A percentile compares a stretch with the other conserved stretches of the same genome.
phyloP scores from a whole-genome alignment of 2,113 vertebrate genomes.

The Rutilus rutilus region DNA sequence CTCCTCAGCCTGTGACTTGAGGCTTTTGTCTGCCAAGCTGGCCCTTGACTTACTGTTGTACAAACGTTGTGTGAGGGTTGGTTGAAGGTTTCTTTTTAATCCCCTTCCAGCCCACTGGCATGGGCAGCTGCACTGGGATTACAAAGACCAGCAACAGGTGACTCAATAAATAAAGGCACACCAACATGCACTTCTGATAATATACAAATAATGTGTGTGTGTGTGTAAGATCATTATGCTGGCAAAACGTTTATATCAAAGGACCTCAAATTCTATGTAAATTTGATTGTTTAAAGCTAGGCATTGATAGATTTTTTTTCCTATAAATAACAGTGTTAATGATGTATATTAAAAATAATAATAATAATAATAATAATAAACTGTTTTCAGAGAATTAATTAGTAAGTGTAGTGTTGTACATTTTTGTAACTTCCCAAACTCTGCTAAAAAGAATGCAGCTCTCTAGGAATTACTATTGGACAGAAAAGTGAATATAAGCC shows the following conservation, averaged over 20 bases:
- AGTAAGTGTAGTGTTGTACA: not conserved
- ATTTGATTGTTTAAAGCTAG: not conserved
- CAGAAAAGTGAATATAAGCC: not conserved
- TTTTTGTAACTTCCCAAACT: not conserved
- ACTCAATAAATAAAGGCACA: slow-evolving; percentile 60
- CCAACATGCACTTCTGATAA: slow-evolving; percentile 28
- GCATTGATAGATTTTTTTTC: not conserved
- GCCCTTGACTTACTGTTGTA: slow-evolving; percentile 42
- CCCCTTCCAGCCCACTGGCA: slow-evolving; percentile 57
- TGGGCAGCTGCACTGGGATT: slow-evolving; percentile 63
- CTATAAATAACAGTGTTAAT: not conserved
- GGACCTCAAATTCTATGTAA: not conserved
- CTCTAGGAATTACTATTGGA: not conserved
- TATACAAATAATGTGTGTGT: not conserved
- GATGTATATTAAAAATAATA: not conserved
- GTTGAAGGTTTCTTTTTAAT: slow-evolving; percentile 62
- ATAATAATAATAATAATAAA: too few species aligned
- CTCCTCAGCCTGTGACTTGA: slow-evolving; percentile 39
- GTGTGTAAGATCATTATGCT: not conserved
- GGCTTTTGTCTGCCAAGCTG: slow-evolving; percentile 59
- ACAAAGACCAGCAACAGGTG: slow-evolving; percentile 56
- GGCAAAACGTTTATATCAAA: not conserved
- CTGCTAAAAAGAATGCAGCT: not conserved
- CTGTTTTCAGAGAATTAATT: too few species aligned
- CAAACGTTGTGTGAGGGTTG: slow-evolving; percentile 50